Base-by-base conservation (phyloP, 2,888 invertebrate species). In the Tachina fera region DNA sequence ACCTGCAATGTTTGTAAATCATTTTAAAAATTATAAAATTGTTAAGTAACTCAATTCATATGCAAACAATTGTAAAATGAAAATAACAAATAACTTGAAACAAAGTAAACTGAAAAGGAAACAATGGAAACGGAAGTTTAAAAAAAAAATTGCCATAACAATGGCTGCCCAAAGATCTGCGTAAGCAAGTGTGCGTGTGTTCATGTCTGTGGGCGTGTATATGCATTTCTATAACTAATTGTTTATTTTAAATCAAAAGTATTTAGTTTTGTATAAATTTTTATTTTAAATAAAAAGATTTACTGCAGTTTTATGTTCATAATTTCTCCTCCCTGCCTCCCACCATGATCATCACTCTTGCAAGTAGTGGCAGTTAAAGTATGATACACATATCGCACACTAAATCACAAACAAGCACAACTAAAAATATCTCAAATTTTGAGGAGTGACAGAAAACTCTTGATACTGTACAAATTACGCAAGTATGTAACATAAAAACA, bases 11-110 rank as follows among this genome's bases (percentile, higher is more conserved):
- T 77, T 51, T 49, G 53, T 53, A 65, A 65, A 63, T 39, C 22
- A 68, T 65, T 60, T 72, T n/a, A 16, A 60, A 31, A 67, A 71
- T 72, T 79, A 77, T 76, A 77, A 61, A 80, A 51, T 75, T 65
- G 74, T 83, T 77, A 85, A 82, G 75, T 78, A 75, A 85, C 81
- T 78, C 63, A 70, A 85, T 77, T 47, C 70, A 76, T 31, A 76
- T 76, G 76, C 63, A 82, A 82, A 76, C 70, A 76, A 76, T 65
- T 70, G 63, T 63, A 19, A 49, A 65, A n/a, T 41, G 65, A 82
- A 72, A 67, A 19, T 49, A 49, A 78, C n/a, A 74, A 67, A 49
- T 41, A 67, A 49, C 60, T 45, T n/a, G 56, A 75, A 31, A 2
- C 31, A 31, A 31, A 70, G 1, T 22, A 51, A 68, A 68, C 8